phyloP scores from a whole-genome alignment of 1,140 invertebrate genomes.

The Drosophila hydei region DNA sequence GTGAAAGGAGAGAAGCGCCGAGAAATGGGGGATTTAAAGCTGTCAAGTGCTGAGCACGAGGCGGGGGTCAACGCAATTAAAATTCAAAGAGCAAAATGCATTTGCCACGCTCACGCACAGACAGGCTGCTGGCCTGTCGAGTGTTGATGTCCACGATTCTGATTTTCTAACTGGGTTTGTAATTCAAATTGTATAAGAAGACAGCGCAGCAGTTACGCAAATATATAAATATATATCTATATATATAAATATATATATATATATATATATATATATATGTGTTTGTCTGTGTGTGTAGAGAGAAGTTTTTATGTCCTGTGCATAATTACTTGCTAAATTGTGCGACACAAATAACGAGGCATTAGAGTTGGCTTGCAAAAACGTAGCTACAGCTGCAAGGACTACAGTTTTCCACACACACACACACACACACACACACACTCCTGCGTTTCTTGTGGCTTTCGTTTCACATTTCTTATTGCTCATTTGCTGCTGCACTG shows the following conservation, averaged over 20 bases:
- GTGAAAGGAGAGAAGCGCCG: not conserved
- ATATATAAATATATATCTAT: not conserved
- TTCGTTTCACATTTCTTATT: constrained; percentile 11
- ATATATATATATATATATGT: not conserved
- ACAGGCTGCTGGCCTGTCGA: not conserved
- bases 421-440: not conserved
- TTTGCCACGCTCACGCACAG: constrained; percentile 53
- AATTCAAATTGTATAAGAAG: constrained; percentile 22
- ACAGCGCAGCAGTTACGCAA: not conserved
- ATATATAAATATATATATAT: not conserved
- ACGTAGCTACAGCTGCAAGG: constrained; percentile 11
- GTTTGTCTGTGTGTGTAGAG: not conserved
- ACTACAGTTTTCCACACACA: not conserved
- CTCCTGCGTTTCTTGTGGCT: constrained; percentile 14
- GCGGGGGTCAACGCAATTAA: constrained; percentile 58
- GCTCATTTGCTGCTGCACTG: constrained; percentile 23
- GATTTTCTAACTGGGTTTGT: constrained; percentile 29
- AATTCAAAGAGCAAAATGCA: constrained; percentile 72
- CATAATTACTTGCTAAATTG: constrained; percentile 72
- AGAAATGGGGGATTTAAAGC: not conserved
- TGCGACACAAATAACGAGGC: constrained; percentile 64
- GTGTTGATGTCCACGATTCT: constrained; percentile 1
- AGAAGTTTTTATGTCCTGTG: constrained; percentile 29
- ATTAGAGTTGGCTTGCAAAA: constrained; percentile 53
- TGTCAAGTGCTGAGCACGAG: constrained; percentile 31